These are phyloP conservation scores for Meteorus colon DNA, from an alignment of 2,888 invertebrate species.

Conservation along the genomic window DNA sequence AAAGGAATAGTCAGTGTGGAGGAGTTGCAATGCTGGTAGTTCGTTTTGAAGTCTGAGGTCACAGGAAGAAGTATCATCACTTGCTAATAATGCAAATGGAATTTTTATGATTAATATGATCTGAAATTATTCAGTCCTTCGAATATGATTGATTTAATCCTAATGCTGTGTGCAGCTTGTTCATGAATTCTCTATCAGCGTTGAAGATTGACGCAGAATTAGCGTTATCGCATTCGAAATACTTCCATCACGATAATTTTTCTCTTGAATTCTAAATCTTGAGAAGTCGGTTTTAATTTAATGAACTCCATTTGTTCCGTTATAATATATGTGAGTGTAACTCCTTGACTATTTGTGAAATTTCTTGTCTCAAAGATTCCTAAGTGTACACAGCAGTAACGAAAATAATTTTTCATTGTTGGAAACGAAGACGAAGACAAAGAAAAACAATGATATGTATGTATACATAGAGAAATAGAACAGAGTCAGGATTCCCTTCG, in stretches of 20 bases:
- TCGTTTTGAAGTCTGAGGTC: not conserved
- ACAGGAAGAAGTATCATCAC: not conserved
- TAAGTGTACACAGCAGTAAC: constrained; percentile 27
- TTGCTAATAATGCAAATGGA: no score
- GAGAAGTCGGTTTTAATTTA: not conserved
- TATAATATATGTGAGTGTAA: not conserved
- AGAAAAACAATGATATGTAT: not conserved
- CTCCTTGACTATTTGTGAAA: constrained; percentile 2
- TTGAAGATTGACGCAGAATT: not conserved
- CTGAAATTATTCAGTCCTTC: no score
- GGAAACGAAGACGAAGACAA: not conserved
- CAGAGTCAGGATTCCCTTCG: constrained; percentile 21
- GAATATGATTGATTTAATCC: no score
- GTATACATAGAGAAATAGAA: not conserved
- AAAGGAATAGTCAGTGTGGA: not conserved
- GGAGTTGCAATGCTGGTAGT: not conserved
- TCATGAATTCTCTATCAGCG: not conserved
- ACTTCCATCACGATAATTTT: not conserved
- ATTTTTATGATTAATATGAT: not conserved
- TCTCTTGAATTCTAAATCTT: not conserved
- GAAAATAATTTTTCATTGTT: constrained; percentile 35
- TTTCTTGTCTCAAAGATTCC: constrained; percentile 5
- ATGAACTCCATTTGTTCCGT: not conserved
- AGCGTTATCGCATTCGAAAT: not conserved
- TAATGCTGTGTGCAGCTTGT: no score